These are phyloP conservation scores for Melanogrammus aeglefinus DNA, from an alignment of 2,797 vertebrate genomes.

Conservation along the genomic window DNA sequence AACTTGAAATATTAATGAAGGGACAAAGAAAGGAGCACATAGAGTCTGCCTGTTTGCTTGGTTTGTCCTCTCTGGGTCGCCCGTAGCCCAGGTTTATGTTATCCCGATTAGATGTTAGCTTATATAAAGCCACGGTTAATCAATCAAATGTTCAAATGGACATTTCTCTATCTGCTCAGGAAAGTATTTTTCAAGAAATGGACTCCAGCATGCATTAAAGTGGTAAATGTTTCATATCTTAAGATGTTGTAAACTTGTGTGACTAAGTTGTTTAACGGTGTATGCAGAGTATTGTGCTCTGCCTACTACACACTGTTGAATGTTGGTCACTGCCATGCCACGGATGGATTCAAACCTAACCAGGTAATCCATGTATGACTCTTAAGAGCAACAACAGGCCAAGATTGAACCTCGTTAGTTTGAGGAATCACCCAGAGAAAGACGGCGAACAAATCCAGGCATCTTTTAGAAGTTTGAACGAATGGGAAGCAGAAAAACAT, in stretches of 20 bases:
- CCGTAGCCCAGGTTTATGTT: neutral
- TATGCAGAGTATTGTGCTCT: neutral
- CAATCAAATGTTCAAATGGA: neutral
- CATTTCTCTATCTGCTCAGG: neutral
- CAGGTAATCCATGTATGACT: neutral
- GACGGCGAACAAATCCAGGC: neutral
- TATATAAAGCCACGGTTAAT: neutral
- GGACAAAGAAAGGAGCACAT: too few relatives aligned
- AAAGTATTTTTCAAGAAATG: neutral
- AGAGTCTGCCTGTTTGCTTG: neutral
- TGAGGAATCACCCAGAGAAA: neutral
- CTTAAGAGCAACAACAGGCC: neutral
- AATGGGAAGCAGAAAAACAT: too few relatives aligned
- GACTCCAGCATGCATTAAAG: neutral
- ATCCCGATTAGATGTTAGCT: neutral
- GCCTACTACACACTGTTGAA: neutral
- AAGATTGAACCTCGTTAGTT: neutral
- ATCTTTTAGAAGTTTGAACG: neutral
- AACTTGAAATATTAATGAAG: neutral
- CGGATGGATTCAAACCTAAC: neutral
- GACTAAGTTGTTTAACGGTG: neutral
- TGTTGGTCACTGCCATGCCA: too few relatives aligned
- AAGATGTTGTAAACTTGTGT: neutral
- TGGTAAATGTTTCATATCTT: neutral
- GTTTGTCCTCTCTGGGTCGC: neutral